Base-by-base conservation (phyloP, 2,888 invertebrate genomes). In the Xestobium rufovillosum region DNA sequence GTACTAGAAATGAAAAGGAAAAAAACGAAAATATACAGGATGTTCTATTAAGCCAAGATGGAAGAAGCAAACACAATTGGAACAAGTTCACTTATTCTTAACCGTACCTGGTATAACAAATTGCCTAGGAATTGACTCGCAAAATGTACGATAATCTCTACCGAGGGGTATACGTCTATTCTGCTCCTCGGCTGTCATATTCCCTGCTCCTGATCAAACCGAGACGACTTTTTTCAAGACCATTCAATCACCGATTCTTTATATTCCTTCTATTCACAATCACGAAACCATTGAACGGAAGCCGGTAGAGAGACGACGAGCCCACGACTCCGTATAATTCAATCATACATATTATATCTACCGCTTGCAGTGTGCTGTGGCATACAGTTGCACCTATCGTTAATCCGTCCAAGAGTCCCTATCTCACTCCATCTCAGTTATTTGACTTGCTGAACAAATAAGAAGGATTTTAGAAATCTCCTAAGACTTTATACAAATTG, bases 191-290 rank as follows among this genome's bases (percentile, higher is more conserved):
- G 40, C 45, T 46, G 49, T 48, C 49, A 46, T 42, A 43, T 48
- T n/a, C 16, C 42, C 38, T 36, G 39, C 42, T 41, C 31, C 45
- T 47, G 49, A 52, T 52, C 50, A 51, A 51, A 49, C 44, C 49
- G 52, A 53, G 50, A 49, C 52, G 49, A 52, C 50, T 52, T 49
- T 52, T 53, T 49, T 45, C 49, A 41, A n/a, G n/a, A 43, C 51
- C 45, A 52, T 53, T 53, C 51, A 52, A 53, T 51, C 55, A 51
- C 47, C 37, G 49, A 39, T 38, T 49, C 50, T 54, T 56, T 52
- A 51, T 52, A 45, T 45, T 44, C 48, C 34, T 48, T 38, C 55
- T 43, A 53, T 56, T 55, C 53, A 52, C 52, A 56, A 56, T 56
- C 56, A 56, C 43, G 39, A n/a, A n/a, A 8, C 23, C 23, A 19